These are phyloP conservation scores for Porphyrio hochstetteri DNA, from an alignment of 2,113 vertebrate genomes.

Conservation along the genomic window DNA sequence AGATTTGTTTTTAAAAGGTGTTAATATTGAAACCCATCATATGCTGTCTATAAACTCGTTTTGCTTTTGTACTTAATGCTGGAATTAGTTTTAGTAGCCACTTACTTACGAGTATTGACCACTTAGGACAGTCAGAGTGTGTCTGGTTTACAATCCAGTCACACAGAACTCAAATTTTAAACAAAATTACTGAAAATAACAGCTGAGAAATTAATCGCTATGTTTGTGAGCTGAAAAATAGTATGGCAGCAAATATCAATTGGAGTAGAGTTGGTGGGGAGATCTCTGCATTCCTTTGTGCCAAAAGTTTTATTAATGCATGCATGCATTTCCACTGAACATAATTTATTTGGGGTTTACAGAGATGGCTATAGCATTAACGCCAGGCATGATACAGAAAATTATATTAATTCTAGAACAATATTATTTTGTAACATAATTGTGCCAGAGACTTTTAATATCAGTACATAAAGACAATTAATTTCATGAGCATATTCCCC, in stretches of 20 bases:
- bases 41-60: not conserved
- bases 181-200: not conserved
- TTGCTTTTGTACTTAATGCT: not conserved
- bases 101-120: not conserved
- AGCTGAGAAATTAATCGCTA: not conserved
- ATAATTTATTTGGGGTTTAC: not conserved
- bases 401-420: not conserved
- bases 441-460: not conserved
- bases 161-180: not conserved
- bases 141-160: not conserved
- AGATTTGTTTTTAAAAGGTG: not conserved
- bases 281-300: not conserved
- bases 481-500: not conserved
- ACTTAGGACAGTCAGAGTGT: not conserved
- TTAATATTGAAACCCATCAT: not conserved
- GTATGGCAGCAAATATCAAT: not conserved
- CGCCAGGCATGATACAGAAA: not conserved
- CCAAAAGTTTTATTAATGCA: not conserved
- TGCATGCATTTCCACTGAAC: not conserved
- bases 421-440: not conserved
- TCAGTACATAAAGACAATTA: not conserved
- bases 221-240: not conserved
- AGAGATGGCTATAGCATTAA: not conserved
- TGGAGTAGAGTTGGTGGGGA: accelerated
- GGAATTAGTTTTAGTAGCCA: not conserved